Evolutionary conservation across 2,797 vertebrate genomes (phyloP).

Genomic region (Galago senegalensis): DNA sequence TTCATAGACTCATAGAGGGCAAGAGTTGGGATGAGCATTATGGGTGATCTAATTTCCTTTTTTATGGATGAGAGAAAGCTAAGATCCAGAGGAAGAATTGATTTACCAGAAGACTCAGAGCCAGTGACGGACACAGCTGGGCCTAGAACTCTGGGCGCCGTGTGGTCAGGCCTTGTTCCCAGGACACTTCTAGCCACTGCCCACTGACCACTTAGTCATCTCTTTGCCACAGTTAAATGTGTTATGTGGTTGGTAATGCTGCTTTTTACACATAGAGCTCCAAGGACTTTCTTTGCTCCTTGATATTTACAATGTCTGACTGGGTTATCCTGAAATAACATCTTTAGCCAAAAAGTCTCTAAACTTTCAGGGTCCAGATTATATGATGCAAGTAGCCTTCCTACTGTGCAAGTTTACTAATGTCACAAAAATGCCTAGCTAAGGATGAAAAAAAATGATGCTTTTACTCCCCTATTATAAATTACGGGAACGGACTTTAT

Average conservation of each 20-base stretch:
- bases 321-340: conserved; percentile 30
- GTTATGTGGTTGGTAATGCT: neutral
- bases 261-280: neutral
- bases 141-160: neutral
- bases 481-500: neutral
- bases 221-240: neutral
- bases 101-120: neutral
- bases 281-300: neutral
- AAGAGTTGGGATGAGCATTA: neutral
- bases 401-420: neutral
- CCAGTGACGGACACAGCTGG: neutral
- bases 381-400: conserved; percentile 25
- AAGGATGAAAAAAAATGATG: neutral
- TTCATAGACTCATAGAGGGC: neutral
- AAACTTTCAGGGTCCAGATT: neutral
- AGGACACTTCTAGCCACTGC: neutral
- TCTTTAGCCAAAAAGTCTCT: conserved; percentile 34
- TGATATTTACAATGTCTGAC: conserved; percentile 15
- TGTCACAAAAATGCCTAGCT: conserved; percentile 20
- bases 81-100: neutral
- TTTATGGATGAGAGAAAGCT: neutral
- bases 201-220: neutral
- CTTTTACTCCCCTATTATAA: neutral
- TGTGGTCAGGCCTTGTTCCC: neutral
- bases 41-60: conserved; percentile 22